Base-by-base conservation (phyloP, 2,797 vertebrate genomes). In the Diplodus sargus region DNA sequence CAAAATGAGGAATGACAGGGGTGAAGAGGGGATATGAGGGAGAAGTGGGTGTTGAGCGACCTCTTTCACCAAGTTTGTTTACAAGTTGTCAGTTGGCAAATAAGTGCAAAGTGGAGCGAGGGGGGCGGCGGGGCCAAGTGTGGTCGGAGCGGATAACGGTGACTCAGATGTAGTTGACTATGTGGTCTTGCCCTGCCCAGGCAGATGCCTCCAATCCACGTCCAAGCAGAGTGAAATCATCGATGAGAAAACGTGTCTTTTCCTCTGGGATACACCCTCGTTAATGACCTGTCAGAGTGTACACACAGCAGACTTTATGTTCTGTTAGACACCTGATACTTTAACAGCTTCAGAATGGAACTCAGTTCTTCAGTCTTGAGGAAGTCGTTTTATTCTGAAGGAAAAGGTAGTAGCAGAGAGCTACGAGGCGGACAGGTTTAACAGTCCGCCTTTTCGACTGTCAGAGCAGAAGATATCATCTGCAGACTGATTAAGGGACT, bases 1-100 rank as follows among this genome's bases (percentile, higher is more conserved):
- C 87, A 86, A 79, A 81, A 84, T 70, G 76, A 79, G 79, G 72
- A 76, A 78, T 65, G 76, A 52, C 73, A 68, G 84, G 73, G 81
- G 83, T 86, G 71, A 84, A 67, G 76, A 71, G 68, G 60, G 77
- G 76, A 78, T 64, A 84, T 45, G 58, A 79, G 70, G 42, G 73
- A 74, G 57, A 89, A 89, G 90, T 82, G 85, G 84, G 73, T 84
- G 85, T 69, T 92, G 83, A 90, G 73, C 9, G 74, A 68, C 74
- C 81, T 76, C 85, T 89, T 86, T 87, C 75, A 76, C 62, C 18
- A 54, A 74, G 83, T 91, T 89, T 92, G 84, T 92, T 89, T 90
- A 89, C 76, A 87, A 69, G 72, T 70, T 83, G 84, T 88, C 69
- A 67, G 79, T 65, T 83, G 79, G 79, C 67, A 91, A 91, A 88